Base-by-base conservation (phyloP, 1,140 invertebrate species). In the Nephila pilipes region DNA sequence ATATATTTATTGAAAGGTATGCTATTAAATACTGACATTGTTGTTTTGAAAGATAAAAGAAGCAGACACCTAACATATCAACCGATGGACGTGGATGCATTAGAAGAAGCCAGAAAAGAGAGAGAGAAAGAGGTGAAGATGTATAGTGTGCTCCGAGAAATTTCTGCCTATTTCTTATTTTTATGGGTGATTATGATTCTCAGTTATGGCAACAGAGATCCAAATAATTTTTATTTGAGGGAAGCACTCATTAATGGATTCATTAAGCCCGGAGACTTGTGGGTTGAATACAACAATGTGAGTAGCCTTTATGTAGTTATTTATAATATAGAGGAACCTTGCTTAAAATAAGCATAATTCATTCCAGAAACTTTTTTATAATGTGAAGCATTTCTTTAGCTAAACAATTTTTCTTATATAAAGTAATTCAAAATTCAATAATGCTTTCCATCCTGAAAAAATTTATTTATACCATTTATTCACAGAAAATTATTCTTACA, bases 121-220 rank as follows among this genome's bases (percentile, higher is more conserved):
- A 93, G 96, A 2, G 87, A 96, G 87, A 96, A 96, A 69, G 96
- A 96, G 94, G 95, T 96, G 25, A 95, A 96, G 94, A 96, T 96
- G 96, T 95, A 94, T 46, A 88, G 80, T 22, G 91, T 96, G 6
- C 93, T 96, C 25, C 91, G 95, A 87, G 96, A 96, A 93, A 95
- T 96, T 8, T 63, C 95, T 2, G 95, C 96, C 54, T 96, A 96
- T 94, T 93, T 95, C 10, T 94, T 96, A 90, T 96, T 96, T 95
- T 92, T 96, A 20, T 96, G 95, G 94, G 95, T 96, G n/a, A 95
- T 96, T 16, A 95, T 96, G 87, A 95, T 96, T 10, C 95, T 96
- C 83, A 96, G 95, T 92, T 96, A 96, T 94, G 95, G 95, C 12
- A 95, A 95, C 89, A 93, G 95, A 75, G 96, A 96, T 94, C 94